These are phyloP conservation scores for Sebastolobus alascanus DNA, from an alignment of 2,797 vertebrate species.

Conservation along the genomic window DNA sequence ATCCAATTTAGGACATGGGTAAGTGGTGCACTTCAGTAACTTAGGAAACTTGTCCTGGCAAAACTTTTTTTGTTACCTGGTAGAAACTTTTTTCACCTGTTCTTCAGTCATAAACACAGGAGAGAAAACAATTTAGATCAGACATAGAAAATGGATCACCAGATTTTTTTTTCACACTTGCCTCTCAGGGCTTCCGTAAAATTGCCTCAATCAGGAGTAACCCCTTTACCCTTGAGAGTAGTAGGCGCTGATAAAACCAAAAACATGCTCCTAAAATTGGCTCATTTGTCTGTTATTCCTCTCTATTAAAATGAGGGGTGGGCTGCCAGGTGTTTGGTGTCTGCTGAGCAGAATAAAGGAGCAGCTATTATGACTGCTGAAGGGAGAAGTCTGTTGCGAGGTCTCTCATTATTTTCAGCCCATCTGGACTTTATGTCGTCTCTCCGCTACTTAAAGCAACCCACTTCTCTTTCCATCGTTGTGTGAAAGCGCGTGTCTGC, in stretches of 20 bases:
- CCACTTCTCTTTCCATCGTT: constrained; percentile 62
- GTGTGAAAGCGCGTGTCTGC: constrained; percentile 1
- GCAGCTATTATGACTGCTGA: constrained; percentile 73
- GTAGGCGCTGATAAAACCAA: background rate
- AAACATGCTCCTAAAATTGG: constrained; percentile 16
- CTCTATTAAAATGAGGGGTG: constrained; percentile 39
- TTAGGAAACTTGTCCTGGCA: background rate
- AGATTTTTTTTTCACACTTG: background rate
- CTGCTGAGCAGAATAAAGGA: constrained; percentile 54
- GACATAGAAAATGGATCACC: background rate
- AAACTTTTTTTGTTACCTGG: background rate
- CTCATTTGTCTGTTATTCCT: constrained; percentile 42
- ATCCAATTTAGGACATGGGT: too few species aligned
- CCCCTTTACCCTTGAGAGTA: background rate
- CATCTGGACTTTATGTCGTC: constrained; percentile 78
- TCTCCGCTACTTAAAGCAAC: constrained; percentile 65
- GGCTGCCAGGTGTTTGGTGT: constrained; percentile 72
- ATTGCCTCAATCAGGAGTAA: background rate
- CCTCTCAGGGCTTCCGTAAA: background rate
- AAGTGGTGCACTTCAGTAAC: background rate
- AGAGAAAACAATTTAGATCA: background rate
- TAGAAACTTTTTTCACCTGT: background rate
- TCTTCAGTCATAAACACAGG: background rate
- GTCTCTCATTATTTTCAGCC: constrained; percentile 78
- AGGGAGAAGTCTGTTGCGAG: constrained; percentile 65